Evolutionary conservation across 2,888 invertebrate species (phyloP).

Genomic region (Mythimna pallens): DNA sequence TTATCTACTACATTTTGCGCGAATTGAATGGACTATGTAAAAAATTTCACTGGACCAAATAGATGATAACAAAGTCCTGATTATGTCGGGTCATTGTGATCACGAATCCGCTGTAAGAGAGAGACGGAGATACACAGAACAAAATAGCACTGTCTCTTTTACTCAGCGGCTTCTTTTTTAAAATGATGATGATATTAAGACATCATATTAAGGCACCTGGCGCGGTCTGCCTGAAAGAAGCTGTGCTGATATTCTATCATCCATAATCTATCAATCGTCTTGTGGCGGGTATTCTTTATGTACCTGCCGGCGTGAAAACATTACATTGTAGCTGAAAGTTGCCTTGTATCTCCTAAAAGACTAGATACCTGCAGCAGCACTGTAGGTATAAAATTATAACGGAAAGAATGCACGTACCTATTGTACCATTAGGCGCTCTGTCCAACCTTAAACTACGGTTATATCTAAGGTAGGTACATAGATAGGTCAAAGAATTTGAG

Average conservation of each 20-base stretch:
- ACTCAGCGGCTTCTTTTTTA: no score
- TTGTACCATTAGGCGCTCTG: conserved; percentile 46
- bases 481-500: conserved; percentile 54
- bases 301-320: conserved; percentile 39
- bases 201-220: not conserved
- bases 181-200: no score
- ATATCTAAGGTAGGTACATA: conserved; percentile 52
- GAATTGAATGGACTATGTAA: conserved; percentile 47
- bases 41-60: conserved; percentile 65
- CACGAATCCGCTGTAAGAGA: no score
- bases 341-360: conserved; percentile 65
- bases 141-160: no score
- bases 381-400: conserved; percentile 53
- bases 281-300: conserved; percentile 35
- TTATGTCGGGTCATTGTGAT: no score
- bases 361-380: conserved; percentile 56
- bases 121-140: no score
- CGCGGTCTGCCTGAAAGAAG: conserved; percentile 45
- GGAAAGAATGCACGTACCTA: conserved; percentile 50
- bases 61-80: conserved; percentile 49
- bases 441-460: conserved; percentile 58
- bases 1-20: conserved; percentile 53
- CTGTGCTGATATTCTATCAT: conserved; percentile 45
- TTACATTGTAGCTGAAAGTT: conserved; percentile 58
- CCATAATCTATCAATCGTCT: conserved; percentile 29